A percentile compares a stretch with the other conserved stretches of the same genome.
Conservation (phyloP, 2,888 invertebrate genomes). For the Pachymerium ferrugineum region DNA sequence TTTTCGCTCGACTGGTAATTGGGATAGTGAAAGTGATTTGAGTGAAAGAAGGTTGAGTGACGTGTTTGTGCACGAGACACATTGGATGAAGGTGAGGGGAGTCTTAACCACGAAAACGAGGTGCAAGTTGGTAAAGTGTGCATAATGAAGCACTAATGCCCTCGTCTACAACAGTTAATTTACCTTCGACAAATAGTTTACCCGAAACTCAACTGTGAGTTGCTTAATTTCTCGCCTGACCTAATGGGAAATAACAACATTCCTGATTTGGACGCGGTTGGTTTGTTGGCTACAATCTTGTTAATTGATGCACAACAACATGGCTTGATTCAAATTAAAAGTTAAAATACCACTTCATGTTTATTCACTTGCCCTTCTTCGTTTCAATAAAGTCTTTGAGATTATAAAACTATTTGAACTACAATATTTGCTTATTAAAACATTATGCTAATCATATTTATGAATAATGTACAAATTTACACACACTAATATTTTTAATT, state of each 20-base stretch:
- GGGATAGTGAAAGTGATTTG: background rate
- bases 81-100: too few species aligned
- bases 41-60: background rate
- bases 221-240: conserved; percentile 18
- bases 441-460: too few species aligned
- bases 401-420: too few species aligned
- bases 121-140: conserved; percentile 3
- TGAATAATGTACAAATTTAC: too few species aligned
- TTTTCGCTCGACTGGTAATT: background rate
- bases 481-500: too few species aligned
- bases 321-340: too few species aligned
- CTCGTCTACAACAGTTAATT: conserved; percentile 22
- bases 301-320: background rate
- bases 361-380: too few species aligned
- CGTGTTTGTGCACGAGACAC: background rate
- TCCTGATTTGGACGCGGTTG: background rate
- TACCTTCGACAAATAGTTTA: conserved; percentile 11
- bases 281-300: conserved; percentile 9
- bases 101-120: background rate
- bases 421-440: too few species aligned
- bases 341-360: too few species aligned
- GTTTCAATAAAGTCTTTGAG: too few species aligned
- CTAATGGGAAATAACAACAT: conserved; percentile 23
- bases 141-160: conserved; percentile 17
- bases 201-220: background rate